A percentile compares a stretch with the other conserved stretches of the same genome.
These are phyloP conservation scores for Andrena marginata DNA, from an alignment of 2,888 invertebrate species.

Conservation along the genomic window DNA sequence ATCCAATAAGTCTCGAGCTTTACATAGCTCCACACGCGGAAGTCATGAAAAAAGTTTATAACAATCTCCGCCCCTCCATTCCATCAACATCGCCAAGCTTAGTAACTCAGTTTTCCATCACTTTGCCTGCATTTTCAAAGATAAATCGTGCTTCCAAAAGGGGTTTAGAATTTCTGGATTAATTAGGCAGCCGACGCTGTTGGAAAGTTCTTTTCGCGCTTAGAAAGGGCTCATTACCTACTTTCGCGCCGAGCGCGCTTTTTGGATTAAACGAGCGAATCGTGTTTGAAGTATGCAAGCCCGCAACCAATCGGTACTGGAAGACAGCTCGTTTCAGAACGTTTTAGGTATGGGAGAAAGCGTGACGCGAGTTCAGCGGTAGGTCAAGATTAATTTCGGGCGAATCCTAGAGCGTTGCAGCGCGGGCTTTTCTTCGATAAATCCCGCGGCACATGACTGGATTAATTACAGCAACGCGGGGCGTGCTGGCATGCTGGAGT, in stretches of 20 bases:
- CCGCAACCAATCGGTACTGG: background rate
- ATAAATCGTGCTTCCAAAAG: too few species aligned
- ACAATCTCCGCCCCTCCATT: too few species aligned
- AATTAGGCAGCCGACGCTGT: too few species aligned
- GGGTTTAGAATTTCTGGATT: too few species aligned
- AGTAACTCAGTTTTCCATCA: too few species aligned
- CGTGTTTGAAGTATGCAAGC: background rate
- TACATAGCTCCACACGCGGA: background rate
- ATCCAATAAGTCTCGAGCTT: background rate
- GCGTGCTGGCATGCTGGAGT: conserved; percentile 4
- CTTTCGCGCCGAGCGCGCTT: background rate
- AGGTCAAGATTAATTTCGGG: conserved; percentile 48
- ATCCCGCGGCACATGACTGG: conserved; percentile 43
- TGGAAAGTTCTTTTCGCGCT: too few species aligned
- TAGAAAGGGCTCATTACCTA: background rate
- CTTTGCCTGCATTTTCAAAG: too few species aligned
- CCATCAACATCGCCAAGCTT: too few species aligned
- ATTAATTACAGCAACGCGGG: conserved; percentile 42
- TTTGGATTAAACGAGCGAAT: background rate
- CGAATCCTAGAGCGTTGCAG: conserved; percentile 17
- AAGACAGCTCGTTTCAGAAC: background rate
- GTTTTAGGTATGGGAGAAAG: background rate
- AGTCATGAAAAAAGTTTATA: too few species aligned
- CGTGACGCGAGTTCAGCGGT: conserved; percentile 21
- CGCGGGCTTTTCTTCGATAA: conserved; percentile 40